These are phyloP conservation scores for Gallinago paraguaiae DNA, from an alignment of 2,113 vertebrate genomes.

Conservation along the genomic window DNA sequence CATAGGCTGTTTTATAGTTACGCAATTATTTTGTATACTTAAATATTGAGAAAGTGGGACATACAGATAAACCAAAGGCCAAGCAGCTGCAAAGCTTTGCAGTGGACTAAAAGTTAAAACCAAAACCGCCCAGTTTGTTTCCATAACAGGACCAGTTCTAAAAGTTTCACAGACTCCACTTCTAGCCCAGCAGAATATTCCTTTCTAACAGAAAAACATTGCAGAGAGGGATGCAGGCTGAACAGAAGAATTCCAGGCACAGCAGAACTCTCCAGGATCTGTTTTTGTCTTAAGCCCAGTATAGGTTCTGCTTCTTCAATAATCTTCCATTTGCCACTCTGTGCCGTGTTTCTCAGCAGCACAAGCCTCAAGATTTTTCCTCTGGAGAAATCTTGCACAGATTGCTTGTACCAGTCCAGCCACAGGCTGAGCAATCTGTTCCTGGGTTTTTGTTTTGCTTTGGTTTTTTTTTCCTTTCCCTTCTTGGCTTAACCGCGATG, in stretches of 20 bases:
- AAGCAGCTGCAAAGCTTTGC: neutral
- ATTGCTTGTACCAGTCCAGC: constrained; percentile 55
- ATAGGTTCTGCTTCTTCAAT: neutral
- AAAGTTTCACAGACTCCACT: neutral
- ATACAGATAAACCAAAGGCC: neutral
- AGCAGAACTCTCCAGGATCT: neutral
- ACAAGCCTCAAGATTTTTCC: constrained; percentile 9
- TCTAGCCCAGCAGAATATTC: neutral
- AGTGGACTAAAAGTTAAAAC: neutral
- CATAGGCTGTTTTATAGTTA: neutral
- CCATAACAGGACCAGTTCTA: neutral
- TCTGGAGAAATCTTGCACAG: constrained; percentile 58
- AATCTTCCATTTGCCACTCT: neutral
- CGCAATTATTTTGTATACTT: neutral
- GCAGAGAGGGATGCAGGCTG: neutral
- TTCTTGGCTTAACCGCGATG: neutral
- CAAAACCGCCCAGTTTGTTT: neutral
- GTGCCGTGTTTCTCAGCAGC: neutral
- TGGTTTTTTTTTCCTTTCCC: neutral
- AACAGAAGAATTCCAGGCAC: neutral
- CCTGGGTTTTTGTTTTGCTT: neutral
- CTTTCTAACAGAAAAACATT: neutral
- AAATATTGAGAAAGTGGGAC: neutral
- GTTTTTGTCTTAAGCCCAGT: neutral
- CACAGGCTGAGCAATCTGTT: constrained; percentile 61